These are phyloP conservation scores for Luscinia megarhynchos DNA, from an alignment of 2,797 vertebrate genomes.

Conservation along the genomic window DNA sequence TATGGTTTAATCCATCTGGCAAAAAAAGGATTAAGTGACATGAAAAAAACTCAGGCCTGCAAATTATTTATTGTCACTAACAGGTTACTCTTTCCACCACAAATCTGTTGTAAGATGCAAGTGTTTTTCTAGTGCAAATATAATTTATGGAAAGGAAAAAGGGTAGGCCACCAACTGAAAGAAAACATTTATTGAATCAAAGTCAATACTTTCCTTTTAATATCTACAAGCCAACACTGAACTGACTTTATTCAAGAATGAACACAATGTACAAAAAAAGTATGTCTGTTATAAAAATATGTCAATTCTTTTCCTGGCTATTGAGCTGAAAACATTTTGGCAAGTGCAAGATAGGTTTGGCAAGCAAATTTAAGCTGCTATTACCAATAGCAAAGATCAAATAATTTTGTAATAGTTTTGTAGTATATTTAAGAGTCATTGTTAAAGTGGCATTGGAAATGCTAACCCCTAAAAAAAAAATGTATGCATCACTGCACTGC, in stretches of 20 bases:
- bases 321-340: constrained; percentile 76
- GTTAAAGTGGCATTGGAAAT: constrained; percentile 28
- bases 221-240: constrained; percentile 87
- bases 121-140: background rate
- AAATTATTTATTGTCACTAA: background rate
- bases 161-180: constrained; percentile 71
- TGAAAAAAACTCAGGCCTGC: background rate
- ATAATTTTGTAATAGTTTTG: constrained; percentile 10
- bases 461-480: background rate
- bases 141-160: constrained; percentile 15
- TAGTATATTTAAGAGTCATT: constrained; percentile 39
- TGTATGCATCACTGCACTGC: background rate
- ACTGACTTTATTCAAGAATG: constrained; percentile 84
- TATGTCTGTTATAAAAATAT: constrained; percentile 85
- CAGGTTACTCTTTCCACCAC: background rate
- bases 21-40: background rate
- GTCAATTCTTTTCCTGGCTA: constrained; percentile 74
- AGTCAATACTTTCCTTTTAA: constrained; percentile 83
- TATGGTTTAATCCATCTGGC: background rate
- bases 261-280: constrained; percentile 85
- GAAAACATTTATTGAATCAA: constrained; percentile 85
- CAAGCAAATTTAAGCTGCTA: constrained; percentile 51
- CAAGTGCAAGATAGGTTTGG: constrained; percentile 71
- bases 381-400: constrained; percentile 44
- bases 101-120: background rate